Evolutionary conservation across 1,140 invertebrate genomes (phyloP).

Genomic region (Panagrolaimus sp.): DNA sequence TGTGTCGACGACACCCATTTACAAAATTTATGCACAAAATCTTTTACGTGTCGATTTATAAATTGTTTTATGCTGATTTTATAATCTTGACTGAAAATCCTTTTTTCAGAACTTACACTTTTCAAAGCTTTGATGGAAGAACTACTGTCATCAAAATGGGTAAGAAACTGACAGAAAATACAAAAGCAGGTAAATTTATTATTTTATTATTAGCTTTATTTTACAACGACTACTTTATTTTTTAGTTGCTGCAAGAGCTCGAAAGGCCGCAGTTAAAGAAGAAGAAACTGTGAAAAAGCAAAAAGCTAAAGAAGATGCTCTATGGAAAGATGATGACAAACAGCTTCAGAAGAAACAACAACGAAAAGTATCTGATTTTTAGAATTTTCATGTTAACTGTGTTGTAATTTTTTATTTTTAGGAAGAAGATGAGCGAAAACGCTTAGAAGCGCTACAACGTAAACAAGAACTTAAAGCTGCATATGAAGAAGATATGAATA

Average conservation of each 20-base stretch:
- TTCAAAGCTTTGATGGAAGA: too few relatives aligned
- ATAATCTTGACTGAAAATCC: too few relatives aligned
- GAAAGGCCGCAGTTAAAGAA: slow-evolving; percentile 73
- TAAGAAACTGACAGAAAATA: slow-evolving; percentile 63
- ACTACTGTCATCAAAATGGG: background rate
- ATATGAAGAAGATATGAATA: slow-evolving; percentile 80
- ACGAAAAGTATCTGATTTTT: slow-evolving; percentile 68
- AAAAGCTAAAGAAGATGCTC: slow-evolving; percentile 74
- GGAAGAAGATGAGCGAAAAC: slow-evolving; percentile 84
- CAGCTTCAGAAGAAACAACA: slow-evolving; percentile 78
- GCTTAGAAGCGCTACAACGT: slow-evolving; percentile 74
- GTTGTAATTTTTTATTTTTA: slow-evolving; percentile 55
- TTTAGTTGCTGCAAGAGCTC: slow-evolving; percentile 70
- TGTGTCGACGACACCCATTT: too few relatives aligned
- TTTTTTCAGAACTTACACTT: too few relatives aligned
- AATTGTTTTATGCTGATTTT: too few relatives aligned
- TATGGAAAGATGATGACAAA: slow-evolving; percentile 91
- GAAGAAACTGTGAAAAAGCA: slow-evolving; percentile 64
- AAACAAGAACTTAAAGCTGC: slow-evolving; percentile 79
- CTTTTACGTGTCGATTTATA: too few relatives aligned
- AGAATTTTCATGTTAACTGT: slow-evolving; percentile 14
- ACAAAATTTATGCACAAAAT: too few relatives aligned
- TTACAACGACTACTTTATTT: too few relatives aligned
- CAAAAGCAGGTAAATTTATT: slow-evolving; percentile 24
- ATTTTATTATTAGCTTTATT: too few relatives aligned